These are phyloP conservation scores for Melanotaenia maccullochi DNA, from an alignment of 2,797 vertebrate genomes.

Conservation along the genomic window DNA sequence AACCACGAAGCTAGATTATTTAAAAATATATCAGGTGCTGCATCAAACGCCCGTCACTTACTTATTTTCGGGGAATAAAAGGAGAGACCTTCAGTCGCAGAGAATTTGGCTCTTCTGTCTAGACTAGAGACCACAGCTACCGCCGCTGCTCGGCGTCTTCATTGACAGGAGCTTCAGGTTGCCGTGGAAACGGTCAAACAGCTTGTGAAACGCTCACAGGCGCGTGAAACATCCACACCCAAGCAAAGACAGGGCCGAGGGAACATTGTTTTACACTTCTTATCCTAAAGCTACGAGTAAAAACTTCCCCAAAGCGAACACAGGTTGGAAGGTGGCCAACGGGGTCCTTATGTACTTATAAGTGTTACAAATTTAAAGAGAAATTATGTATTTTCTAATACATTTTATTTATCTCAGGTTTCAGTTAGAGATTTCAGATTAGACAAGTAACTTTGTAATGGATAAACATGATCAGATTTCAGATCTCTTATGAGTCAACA, in stretches of 20 bases:
- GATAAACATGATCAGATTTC: no score
- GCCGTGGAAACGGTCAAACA: conserved; percentile 61
- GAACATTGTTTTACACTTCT: neutral
- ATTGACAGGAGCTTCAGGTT: conserved; percentile 47
- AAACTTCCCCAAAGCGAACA: no score
- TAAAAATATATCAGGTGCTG: neutral
- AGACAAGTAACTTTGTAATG: no score
- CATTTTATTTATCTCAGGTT: no score
- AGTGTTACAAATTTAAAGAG: no score
- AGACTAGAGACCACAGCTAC: neutral
- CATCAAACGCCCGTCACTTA: neutral
- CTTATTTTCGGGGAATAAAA: conserved; percentile 9
- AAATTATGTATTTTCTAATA: no score
- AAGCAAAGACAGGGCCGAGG: neutral
- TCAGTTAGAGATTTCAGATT: no score
- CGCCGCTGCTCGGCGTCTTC: conserved; percentile 1
- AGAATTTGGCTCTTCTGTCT: neutral
- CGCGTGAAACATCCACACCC: neutral
- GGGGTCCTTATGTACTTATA: no score
- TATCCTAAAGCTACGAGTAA: neutral
- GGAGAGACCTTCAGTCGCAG: neutral
- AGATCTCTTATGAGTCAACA: no score
- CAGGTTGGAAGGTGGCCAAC: no score
- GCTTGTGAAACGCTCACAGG: neutral
- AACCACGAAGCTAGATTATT: neutral